These are phyloP conservation scores for Mola mola DNA, from an alignment of 2,113 vertebrate species.

Conservation along the genomic window DNA sequence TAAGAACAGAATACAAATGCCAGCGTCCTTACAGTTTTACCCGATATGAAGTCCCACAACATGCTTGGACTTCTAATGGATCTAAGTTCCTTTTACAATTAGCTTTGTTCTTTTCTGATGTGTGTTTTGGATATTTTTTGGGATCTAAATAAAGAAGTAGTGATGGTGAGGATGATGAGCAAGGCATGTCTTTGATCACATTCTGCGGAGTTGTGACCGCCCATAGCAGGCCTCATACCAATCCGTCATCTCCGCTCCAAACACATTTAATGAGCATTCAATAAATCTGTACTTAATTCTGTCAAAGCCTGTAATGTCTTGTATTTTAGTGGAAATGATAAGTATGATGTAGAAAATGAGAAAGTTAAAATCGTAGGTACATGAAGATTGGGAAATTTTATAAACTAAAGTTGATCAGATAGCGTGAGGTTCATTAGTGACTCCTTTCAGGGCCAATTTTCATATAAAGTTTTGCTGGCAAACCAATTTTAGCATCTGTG, in stretches of 20 bases:
- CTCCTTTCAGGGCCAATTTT: no score
- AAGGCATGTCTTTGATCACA: conserved; percentile 4
- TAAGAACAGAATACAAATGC: conserved; percentile 40
- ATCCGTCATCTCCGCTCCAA: conserved; percentile 23
- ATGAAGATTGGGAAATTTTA: no score
- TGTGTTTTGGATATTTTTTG: no score
- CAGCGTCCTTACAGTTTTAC: conserved; percentile 36
- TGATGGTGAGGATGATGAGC: not conserved
- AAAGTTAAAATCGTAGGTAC: not conserved
- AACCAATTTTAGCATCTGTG: not conserved
- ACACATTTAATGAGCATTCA: not conserved
- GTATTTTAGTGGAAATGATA: not conserved
- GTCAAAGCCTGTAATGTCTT: not conserved
- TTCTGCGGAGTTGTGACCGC: conserved; percentile 11
- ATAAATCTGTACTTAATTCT: not conserved
- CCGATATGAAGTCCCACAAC: conserved; percentile 32
- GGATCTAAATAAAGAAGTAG: not conserved
- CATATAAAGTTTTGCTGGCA: not conserved
- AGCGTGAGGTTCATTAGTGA: no score
- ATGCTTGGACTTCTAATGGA: conserved; percentile 60
- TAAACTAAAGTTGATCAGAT: no score
- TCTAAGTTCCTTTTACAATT: not conserved
- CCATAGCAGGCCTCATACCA: conserved; percentile 1
- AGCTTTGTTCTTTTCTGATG: not conserved
- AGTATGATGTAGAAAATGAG: not conserved